These are phyloP conservation scores for Epinephelus cyanopodus DNA, from an alignment of 2,113 vertebrate species.

Conservation along the genomic window DNA sequence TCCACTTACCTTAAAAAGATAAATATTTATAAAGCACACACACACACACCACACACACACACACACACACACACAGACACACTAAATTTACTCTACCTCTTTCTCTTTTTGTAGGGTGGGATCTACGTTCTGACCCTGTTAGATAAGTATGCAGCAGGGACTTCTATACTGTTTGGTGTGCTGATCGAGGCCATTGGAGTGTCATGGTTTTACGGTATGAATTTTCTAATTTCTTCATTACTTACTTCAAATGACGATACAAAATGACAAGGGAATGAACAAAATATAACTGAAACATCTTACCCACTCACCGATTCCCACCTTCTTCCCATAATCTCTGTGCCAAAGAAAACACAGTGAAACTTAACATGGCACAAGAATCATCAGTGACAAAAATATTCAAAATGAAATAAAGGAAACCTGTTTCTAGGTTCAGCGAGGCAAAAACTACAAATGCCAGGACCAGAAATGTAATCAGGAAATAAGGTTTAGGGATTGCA, in stretches of 20 bases:
- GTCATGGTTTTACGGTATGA: constrained; percentile 98
- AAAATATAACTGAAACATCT: background rate
- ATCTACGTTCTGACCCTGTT: constrained; percentile 96
- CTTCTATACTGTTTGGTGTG: constrained; percentile 96
- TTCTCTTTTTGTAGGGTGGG: constrained; percentile 87
- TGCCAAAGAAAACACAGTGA: too few relatives aligned
- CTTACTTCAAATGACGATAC: background rate
- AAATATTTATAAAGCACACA: constrained; percentile 8
- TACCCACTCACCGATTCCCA: background rate
- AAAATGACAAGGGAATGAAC: background rate
- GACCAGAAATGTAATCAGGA: background rate
- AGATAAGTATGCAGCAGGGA: constrained; percentile 97
- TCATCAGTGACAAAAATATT: background rate
- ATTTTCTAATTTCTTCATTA: too few relatives aligned
- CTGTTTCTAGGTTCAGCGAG: background rate
- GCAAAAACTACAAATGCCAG: background rate
- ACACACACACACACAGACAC: background rate
- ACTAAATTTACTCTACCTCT: constrained; percentile 12
- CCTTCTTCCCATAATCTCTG: background rate
- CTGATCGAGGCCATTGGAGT: constrained; percentile 97
- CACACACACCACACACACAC: background rate
- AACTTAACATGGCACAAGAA: background rate
- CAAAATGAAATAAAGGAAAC: background rate
- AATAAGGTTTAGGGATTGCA: background rate
- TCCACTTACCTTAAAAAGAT: constrained; percentile 8